Percentiles rank a stretch among this genome's conserved stretches.
phyloP scores from a whole-genome alignment of 2,888 invertebrate species.

The Ypsolopha scabrella region DNA sequence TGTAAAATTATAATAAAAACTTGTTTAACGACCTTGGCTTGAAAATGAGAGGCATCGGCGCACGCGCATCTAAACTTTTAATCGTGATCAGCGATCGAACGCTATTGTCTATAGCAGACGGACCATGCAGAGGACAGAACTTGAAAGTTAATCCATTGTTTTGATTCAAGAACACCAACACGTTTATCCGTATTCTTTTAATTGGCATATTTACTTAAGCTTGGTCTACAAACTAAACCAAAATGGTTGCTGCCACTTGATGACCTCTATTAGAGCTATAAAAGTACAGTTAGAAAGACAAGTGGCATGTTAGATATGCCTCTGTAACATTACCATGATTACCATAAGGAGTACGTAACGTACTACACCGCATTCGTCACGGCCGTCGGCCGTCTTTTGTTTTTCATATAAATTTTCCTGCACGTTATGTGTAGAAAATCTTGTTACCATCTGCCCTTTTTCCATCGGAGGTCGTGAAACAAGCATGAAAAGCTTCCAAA shows the following conservation, averaged over 20 bases:
- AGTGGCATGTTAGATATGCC: constrained; percentile 1
- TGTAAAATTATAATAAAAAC: constrained; percentile 19
- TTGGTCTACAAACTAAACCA: not conserved
- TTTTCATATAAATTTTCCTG: not conserved
- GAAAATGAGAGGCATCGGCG: constrained; percentile 2
- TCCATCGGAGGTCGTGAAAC: constrained; percentile 11
- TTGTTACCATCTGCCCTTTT: too few species aligned
- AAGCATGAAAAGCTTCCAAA: constrained; percentile 34
- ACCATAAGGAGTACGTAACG: constrained; percentile 37
- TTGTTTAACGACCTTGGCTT: constrained; percentile 24
- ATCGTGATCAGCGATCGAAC: constrained; percentile 10
- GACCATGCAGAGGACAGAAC: constrained; percentile 23
- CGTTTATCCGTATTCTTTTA: not conserved
- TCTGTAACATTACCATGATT: constrained; percentile 33
- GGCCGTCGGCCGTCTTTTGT: constrained; percentile 16
- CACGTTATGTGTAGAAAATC: too few species aligned
- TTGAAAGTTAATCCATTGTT: constrained; percentile 11
- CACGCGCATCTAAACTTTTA: constrained; percentile 18
- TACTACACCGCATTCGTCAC: constrained; percentile 43
- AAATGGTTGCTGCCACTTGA: not conserved
- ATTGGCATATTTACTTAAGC: not conserved
- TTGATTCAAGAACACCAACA: constrained; percentile 1
- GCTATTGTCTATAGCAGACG: constrained; percentile 24
- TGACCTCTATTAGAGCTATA: too few species aligned
- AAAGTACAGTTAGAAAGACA: constrained; percentile 3